A percentile compares a stretch with the other conserved stretches of the same genome.
These are phyloP conservation scores for Parelbella ahira DNA, from an alignment of 2,888 invertebrate genomes.

Conservation along the genomic window DNA sequence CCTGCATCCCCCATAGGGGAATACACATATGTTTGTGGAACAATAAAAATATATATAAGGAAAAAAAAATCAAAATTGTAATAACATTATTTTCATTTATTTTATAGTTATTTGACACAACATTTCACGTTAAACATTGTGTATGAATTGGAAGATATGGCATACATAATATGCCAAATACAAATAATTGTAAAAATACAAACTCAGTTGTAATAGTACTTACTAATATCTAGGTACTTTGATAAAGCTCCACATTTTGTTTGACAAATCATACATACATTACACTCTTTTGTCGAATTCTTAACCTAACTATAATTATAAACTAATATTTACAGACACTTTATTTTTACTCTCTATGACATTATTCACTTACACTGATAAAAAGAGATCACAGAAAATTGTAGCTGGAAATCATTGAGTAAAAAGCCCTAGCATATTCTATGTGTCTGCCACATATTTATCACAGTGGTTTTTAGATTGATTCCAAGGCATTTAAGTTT, in stretches of 20 bases:
- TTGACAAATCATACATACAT: slow-evolving; percentile 79
- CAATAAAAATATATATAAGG: no score
- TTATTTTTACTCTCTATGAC: slow-evolving; percentile 64
- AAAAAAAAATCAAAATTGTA: slow-evolving; percentile 11
- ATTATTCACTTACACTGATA: slow-evolving; percentile 76
- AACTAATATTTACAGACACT: slow-evolving; percentile 44
- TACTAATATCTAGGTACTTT: slow-evolving; percentile 77
- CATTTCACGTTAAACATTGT: slow-evolving; percentile 56
- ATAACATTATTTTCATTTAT: slow-evolving; percentile 69
- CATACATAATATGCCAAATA: slow-evolving; percentile 54
- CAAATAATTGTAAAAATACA: slow-evolving; percentile 78
- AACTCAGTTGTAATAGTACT: slow-evolving; percentile 69
- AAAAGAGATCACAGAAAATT: slow-evolving; percentile 82
- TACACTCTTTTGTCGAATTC: slow-evolving; percentile 75
- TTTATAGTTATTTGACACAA: slow-evolving; percentile 74
- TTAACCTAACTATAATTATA: slow-evolving; percentile 46
- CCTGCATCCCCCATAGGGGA: no score
- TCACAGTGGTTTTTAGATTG: slow-evolving; percentile 71
- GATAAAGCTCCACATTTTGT: slow-evolving; percentile 79
- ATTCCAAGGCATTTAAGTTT: slow-evolving; percentile 65
- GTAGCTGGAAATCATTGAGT: slow-evolving; percentile 81
- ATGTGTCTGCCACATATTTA: slow-evolving; percentile 75
- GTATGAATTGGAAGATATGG: slow-evolving; percentile 64
- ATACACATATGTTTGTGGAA: no score
- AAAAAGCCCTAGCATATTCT: slow-evolving; percentile 70